Evolutionary conservation across 2,888 invertebrate genomes (phyloP), one percentile per base, ranked within the genome.

Genomic region (Thereva unica): DNA sequence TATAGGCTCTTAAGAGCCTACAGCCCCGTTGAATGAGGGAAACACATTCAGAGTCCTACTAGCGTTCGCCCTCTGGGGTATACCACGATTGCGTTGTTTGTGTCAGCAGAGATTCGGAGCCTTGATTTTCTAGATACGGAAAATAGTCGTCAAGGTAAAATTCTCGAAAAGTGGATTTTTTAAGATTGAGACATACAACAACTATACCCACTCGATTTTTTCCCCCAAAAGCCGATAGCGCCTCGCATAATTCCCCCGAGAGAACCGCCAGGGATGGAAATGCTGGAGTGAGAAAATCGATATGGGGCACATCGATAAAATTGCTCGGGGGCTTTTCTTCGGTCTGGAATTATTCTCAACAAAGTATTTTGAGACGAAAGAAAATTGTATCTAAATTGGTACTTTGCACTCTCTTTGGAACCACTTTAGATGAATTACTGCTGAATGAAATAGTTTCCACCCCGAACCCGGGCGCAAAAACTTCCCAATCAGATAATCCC

Each of bases 1-100:
- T 61, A 61, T 61, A 61, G 61, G 61, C 61, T 50, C 61, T 61
- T 61, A 61, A 61, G 50, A 61, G 61, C 61, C 61, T 50, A 50
- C 50, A 61, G 61, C 50, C n/a, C 12, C 41, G 50, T 61, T 50
- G 50, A 61, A 61, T 61, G 50, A 61, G 50, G 61, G 50, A 61
- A 61, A 50, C 61, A 50, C 49, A 61, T 61, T 61, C 38, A 23
- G 23, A 23, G 23, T 23, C 23, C 23, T 23, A 1, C 23, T 23
- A 23, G 23, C 23, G 23, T 23, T 23, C 50, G 35, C 41, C 34
- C 50, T n/a, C n/a, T 38, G 37, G 57, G 37, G 41, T 45, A 50
- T 50, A 50, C 7, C 50, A 50, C 50, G 44, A 50, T 34, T 61
- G 61, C 41, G 49, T 50, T 61, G 50, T 61, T 61, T 61, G 61